phyloP scores from a whole-genome alignment of 1,140 invertebrate genomes.

The Venturia canescens region DNA sequence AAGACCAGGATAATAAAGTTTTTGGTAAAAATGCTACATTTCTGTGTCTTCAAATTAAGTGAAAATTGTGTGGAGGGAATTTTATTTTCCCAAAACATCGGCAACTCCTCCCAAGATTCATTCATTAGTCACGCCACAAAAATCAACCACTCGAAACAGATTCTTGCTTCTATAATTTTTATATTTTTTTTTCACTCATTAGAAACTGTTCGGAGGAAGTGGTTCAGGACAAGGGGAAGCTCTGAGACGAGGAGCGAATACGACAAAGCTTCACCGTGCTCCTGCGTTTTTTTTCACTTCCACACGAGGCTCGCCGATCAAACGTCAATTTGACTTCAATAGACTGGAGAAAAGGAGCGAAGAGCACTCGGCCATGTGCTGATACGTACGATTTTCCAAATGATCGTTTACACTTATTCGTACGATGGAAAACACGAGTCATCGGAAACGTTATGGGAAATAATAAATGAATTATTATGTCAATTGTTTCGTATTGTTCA shows the following conservation, averaged over 20 bases:
- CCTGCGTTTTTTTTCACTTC: neutral
- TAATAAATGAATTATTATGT: too few relatives aligned
- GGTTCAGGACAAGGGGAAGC: constrained; percentile 46
- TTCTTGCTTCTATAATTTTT: constrained; percentile 19
- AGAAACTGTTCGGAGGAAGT: constrained; percentile 50
- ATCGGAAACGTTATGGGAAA: too few relatives aligned
- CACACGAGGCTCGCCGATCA: neutral
- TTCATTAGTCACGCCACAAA: neutral
- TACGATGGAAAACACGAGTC: too few relatives aligned
- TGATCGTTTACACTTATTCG: too few relatives aligned
- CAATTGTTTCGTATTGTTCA: neutral
- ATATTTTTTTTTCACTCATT: constrained; percentile 23
- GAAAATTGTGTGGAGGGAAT: too few relatives aligned
- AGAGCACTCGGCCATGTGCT: too few relatives aligned
- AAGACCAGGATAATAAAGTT: too few relatives aligned
- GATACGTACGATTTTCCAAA: too few relatives aligned
- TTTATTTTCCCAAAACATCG: neutral
- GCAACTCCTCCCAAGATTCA: neutral
- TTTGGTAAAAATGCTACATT: too few relatives aligned
- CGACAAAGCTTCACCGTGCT: neutral
- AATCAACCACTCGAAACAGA: neutral
- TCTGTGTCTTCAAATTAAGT: too few relatives aligned
- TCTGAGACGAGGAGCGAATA: constrained; percentile 32
- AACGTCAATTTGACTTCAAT: neutral
- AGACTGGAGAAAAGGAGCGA: too few relatives aligned